A percentile compares a stretch with the other conserved stretches of the same genome.
phyloP scores from a whole-genome alignment of 2,888 invertebrate species.

The Drosophila eohydei region DNA sequence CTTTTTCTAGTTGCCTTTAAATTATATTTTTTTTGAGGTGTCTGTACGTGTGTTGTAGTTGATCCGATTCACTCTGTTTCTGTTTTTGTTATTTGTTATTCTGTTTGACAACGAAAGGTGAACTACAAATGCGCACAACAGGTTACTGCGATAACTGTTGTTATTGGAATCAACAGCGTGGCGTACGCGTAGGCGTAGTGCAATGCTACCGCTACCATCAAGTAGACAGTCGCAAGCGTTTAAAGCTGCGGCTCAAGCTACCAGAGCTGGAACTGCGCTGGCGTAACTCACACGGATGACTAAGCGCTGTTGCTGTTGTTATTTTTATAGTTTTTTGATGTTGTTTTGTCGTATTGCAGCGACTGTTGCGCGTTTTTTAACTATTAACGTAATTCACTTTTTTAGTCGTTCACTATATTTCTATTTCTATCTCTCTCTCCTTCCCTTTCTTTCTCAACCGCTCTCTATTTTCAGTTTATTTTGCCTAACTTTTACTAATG shows the following conservation, averaged over 20 bases:
- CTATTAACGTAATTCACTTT: conserved; percentile 71
- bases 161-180: conserved; percentile 59
- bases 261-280: conserved; percentile 61
- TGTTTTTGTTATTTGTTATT: conserved; percentile 16
- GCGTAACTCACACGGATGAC: conserved; percentile 73
- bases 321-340: conserved; percentile 27
- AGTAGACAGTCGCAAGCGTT: conserved; percentile 26
- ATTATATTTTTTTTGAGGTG: background rate
- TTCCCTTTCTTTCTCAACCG: background rate
- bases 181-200: conserved; percentile 48
- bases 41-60: conserved; percentile 23
- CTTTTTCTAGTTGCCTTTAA: background rate
- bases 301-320: conserved; percentile 56
- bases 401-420: conserved; percentile 11
- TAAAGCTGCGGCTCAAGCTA: conserved; percentile 24
- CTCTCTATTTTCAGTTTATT: conserved; percentile 8
- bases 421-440: background rate
- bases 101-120: conserved; percentile 51
- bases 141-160: conserved; percentile 39
- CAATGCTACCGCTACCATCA: conserved; percentile 56
- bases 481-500: conserved; percentile 40
- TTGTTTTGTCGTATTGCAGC: conserved; percentile 26
- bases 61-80: conserved; percentile 26
- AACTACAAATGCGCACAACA: conserved; percentile 42
- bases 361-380: conserved; percentile 53